These are phyloP conservation scores for Fregetta grallaria DNA, from an alignment of 2,113 vertebrate species.

Conservation along the genomic window DNA sequence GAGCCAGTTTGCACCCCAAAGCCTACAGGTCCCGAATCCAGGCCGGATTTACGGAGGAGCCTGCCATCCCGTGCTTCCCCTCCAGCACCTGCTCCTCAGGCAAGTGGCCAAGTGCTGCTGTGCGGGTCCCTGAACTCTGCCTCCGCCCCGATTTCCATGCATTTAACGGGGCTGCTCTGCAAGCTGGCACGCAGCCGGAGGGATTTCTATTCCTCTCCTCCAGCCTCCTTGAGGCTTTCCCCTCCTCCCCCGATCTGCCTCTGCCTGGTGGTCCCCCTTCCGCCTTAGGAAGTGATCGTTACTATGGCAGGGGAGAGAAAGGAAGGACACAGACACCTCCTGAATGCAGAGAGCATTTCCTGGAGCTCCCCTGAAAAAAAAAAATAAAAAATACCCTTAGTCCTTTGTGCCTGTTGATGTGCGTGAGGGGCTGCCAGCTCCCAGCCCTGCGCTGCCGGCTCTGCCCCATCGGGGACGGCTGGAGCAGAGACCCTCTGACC, in stretches of 20 bases:
- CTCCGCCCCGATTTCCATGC: constrained; percentile 48
- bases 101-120: constrained; percentile 68
- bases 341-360: constrained; percentile 46
- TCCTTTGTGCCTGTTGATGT: neutral
- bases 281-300: constrained; percentile 55
- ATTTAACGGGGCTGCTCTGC: constrained; percentile 40
- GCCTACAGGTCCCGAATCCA: constrained; percentile 52
- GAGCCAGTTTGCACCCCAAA: neutral
- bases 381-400: neutral
- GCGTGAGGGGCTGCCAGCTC: neutral
- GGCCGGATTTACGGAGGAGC: constrained; percentile 66
- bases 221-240: constrained; percentile 15
- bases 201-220: constrained; percentile 44
- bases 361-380: neutral
- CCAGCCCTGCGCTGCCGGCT: neutral
- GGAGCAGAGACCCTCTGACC: neutral
- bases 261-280: constrained; percentile 24
- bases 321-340: constrained; percentile 35
- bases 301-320: neutral
- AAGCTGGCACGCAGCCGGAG: constrained; percentile 57
- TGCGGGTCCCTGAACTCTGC: constrained; percentile 60
- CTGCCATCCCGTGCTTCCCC: neutral
- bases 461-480: neutral
- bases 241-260: constrained; percentile 35
- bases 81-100: constrained; percentile 76